Percentiles rank a stretch among this genome's conserved stretches.
Conservation (phyloP, 2,888 invertebrate species). For the Pristionchus entomophagus region DNA sequence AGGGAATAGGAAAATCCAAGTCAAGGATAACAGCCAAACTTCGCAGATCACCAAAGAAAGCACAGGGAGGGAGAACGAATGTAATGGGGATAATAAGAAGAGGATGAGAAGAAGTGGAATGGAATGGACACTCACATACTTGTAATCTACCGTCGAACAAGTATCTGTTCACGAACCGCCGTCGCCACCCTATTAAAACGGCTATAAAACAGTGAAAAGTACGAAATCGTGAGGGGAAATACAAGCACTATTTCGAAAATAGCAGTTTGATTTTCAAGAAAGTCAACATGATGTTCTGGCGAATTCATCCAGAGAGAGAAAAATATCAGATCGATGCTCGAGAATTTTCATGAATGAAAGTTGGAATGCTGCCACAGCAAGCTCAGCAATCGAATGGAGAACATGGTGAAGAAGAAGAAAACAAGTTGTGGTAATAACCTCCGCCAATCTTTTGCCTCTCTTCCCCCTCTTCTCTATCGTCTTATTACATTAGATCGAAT, state of each 20-base stretch:
- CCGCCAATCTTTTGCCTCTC: constrained; percentile 16
- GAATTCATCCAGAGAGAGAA: too few relatives aligned
- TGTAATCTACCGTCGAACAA: not conserved
- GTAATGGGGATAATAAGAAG: constrained; percentile 1
- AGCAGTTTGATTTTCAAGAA: too few relatives aligned
- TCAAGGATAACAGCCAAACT: not conserved
- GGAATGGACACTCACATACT: constrained; percentile 4
- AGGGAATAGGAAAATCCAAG: not conserved
- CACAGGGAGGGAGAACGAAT: not conserved
- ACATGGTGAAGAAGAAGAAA: constrained; percentile 13
- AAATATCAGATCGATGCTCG: too few relatives aligned
- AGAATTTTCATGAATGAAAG: too few relatives aligned
- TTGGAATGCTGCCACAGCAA: too few relatives aligned
- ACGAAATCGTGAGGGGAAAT: too few relatives aligned
- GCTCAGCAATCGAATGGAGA: not conserved
- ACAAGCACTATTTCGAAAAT: too few relatives aligned
- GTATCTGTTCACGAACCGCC: constrained; percentile 8
- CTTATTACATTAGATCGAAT: constrained; percentile 42
- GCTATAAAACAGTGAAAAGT: too few relatives aligned
- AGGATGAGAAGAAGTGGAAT: not conserved
- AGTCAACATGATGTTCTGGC: too few relatives aligned
- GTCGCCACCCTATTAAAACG: too few relatives aligned
- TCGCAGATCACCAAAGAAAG: not conserved
- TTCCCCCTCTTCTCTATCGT: not conserved
- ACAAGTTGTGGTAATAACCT: constrained; percentile 43